phyloP scores from a whole-genome alignment of 1,140 invertebrate species.

The Nilaparvata lugens region DNA sequence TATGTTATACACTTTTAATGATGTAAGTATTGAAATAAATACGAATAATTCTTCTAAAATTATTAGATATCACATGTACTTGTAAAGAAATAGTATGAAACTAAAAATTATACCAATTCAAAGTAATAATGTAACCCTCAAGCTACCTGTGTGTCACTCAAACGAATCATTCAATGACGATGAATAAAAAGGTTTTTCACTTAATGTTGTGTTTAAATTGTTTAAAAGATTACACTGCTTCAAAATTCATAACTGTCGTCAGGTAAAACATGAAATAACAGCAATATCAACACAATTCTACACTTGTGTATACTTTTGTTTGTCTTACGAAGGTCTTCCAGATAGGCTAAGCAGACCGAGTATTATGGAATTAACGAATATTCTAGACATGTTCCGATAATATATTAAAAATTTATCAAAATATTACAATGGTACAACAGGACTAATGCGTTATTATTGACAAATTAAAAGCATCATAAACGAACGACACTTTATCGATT shows the following conservation, averaged over 20 bases:
- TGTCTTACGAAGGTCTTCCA: conserved; percentile 5
- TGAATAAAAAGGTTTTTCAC: background rate
- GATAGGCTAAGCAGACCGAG: conserved; percentile 1
- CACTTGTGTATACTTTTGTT: conserved; percentile 4
- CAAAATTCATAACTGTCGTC: background rate
- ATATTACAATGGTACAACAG: background rate
- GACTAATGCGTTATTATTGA: background rate
- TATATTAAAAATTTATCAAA: background rate
- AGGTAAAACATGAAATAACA: background rate
- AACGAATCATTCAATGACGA: background rate
- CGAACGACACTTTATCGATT: background rate
- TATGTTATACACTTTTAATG: too few species aligned
- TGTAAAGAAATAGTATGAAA: too few species aligned
- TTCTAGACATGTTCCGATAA: conserved; percentile 4
- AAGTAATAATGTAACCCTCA: too few species aligned
- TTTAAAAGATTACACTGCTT: background rate
- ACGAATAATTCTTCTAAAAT: too few species aligned
- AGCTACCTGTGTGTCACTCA: background rate
- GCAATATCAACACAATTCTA: background rate
- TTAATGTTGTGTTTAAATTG: background rate
- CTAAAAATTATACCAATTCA: too few species aligned
- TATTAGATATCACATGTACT: too few species aligned
- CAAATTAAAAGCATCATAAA: background rate
- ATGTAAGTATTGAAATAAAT: too few species aligned
- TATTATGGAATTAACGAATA: background rate